A percentile compares a stretch with the other conserved stretches of the same genome.
Evolutionary conservation across 2,888 invertebrate genomes (phyloP).

Genomic region (Lagria hirta): DNA sequence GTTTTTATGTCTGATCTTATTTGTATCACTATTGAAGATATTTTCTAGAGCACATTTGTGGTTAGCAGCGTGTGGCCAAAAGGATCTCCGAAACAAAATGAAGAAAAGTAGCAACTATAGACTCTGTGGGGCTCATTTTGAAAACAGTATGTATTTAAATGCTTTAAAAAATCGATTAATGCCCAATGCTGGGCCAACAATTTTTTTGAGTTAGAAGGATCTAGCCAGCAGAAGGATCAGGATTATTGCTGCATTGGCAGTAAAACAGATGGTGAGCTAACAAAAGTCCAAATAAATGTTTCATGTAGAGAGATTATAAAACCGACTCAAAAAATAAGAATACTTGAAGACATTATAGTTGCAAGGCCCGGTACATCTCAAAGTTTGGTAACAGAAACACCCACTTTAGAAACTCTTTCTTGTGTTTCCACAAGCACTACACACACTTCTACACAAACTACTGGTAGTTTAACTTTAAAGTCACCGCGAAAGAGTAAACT

Average conservation of each 20-base stretch:
- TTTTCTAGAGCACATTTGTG: not conserved
- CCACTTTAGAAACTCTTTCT: not conserved
- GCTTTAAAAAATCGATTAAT: not conserved
- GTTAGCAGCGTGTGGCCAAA: not conserved
- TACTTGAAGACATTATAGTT: not conserved
- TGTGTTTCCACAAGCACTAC: not conserved
- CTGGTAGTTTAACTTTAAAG: conserved; percentile 8
- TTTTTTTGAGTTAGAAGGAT: not conserved
- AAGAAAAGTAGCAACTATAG: not conserved
- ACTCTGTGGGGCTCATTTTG: not conserved
- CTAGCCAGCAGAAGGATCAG: not conserved
- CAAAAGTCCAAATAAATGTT: not conserved
- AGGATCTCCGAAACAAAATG: not conserved
- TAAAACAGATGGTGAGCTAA: not conserved
- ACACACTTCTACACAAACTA: conserved; percentile 9
- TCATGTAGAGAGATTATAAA: not conserved
- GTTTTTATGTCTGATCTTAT: not conserved
- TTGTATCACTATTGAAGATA: not conserved
- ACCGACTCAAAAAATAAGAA: not conserved
- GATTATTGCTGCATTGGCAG: not conserved
- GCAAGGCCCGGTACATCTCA: not conserved
- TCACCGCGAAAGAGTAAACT: conserved; percentile 10
- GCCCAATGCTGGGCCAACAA: not conserved
- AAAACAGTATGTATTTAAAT: not conserved
- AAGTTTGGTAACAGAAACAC: not conserved